These are phyloP conservation scores for Plectropomus leopardus DNA, from an alignment of 2,113 vertebrate genomes.

Conservation along the genomic window DNA sequence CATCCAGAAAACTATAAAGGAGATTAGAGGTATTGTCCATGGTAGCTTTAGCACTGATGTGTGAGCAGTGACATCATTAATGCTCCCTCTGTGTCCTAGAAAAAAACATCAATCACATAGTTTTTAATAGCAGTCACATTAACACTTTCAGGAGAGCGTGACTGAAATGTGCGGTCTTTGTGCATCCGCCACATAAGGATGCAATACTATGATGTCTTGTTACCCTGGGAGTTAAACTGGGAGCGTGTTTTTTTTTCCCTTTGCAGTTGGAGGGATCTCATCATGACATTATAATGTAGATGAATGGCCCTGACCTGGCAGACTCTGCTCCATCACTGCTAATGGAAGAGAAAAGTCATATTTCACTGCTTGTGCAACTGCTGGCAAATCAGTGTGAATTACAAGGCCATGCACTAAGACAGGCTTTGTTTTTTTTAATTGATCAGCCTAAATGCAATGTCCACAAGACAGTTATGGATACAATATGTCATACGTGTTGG, in stretches of 20 bases:
- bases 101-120: background rate
- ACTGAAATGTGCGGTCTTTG: background rate
- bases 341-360: slow-evolving; percentile 66
- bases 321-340: slow-evolving; percentile 55
- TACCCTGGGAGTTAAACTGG: slow-evolving; percentile 51
- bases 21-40: background rate
- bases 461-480: slow-evolving; percentile 22
- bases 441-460: slow-evolving; percentile 27
- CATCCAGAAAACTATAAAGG: background rate
- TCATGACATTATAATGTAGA: slow-evolving; percentile 76
- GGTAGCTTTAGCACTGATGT: background rate
- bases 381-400: slow-evolving; percentile 62
- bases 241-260: slow-evolving; percentile 48
- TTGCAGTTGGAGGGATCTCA: slow-evolving; percentile 60
- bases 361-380: slow-evolving; percentile 68
- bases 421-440: slow-evolving; percentile 34
- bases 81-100: background rate
- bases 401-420: slow-evolving; percentile 36
- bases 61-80: slow-evolving; percentile 1
- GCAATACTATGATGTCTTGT: slow-evolving; percentile 49
- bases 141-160: slow-evolving; percentile 11
- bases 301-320: slow-evolving; percentile 67
- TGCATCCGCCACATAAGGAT: slow-evolving; percentile 34
- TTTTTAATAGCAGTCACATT: slow-evolving; percentile 3
- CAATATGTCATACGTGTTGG: background rate